Base-by-base conservation (phyloP, 2,797 vertebrate species). In the Myotis vivesi region DNA sequence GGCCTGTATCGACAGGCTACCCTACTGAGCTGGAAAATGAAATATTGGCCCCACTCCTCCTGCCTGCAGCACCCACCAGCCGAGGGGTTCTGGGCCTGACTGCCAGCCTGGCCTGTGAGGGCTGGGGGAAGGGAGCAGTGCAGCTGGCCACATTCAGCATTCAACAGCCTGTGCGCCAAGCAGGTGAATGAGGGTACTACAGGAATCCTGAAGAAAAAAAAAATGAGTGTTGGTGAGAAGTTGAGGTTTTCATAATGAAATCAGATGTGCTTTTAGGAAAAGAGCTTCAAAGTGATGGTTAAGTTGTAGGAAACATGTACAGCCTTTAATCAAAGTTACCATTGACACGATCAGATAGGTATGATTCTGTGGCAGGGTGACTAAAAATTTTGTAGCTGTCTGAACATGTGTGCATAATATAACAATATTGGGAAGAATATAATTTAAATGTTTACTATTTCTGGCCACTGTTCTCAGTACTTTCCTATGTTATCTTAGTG, bases 261-360 rank as follows among this genome's bases (percentile, higher is more conserved):
- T 38, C 23, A 75, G 44, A n/a, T 19, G 55, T 15, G 20, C n/a
- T 46, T 68, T 94, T 44, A 94, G 49, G 69, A 53, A 80, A 41
- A 69, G n/a, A 64, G 36, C 9, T 51, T 53, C 71, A 44, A 15
- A 44, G 5, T 22, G 51, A 44, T 33, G 41, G 28, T 20, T 6
- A 46, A 38, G 33, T 49, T 11, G 10, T 55, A 87, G 62, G 46
- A 90, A 84, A 76, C 8, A 46, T 55, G 38, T 10, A 7, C 30
- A 53, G n/a, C 5, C 36, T 85, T 77, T 12, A 30, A 59, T 46
- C 8, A 1, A 20, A 2, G 38, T n/a, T 84, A n/a, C 73, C 19
- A 7, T 6, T 75, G 38, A 28, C 69, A n/a, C 16, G 41, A 11
- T 9, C 3, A 2, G 8, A 17, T 5, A 12, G 41, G 46, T 46